Evolutionary conservation across 2,797 vertebrate species (phyloP), one percentile per base, ranked within the genome.

Genomic region (Dermochelys coriacea): DNA sequence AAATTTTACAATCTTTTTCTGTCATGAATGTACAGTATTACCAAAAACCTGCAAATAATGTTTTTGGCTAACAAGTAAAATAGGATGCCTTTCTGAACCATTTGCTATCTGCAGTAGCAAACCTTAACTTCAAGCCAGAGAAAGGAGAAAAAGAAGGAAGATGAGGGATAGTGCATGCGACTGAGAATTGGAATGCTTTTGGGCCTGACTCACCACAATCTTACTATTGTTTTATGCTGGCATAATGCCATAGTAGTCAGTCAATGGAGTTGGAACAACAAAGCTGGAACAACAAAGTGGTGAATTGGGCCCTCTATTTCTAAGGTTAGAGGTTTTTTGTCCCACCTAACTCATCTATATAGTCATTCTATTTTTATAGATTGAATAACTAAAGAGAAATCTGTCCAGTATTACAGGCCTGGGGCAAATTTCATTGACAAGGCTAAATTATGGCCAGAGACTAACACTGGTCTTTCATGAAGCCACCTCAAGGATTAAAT

Each of bases 321-420:
- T 79, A 80, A 96, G 78, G 54, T 55, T 93, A 34, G 64, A 37
- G n/a, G 8, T 87, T 90, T 95, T 91, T 77, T 86, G 31, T 81
- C 18, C 21, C 55, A 89, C n/a, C 21, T 31, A 90, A 95, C 94
- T 19, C 74, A 16, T 2, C 84, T 77, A 83, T 8, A 57, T 52
- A 25, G 87, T 92, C 89, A 94, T 49, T 75, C 25, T 75, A 27
- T 45, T 75, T 75, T 37, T 68, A 68, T 29, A 91, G 21, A 12
- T 89, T 91, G 55, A 86, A 64, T 86, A 29, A 74, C 61, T 77
- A 90, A 80, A 85, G 90, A 90, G 54, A 97, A 96, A 95, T 86
- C 71, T 41, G 47, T 82, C 52, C 79, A 89, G 86, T 88, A 90
- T 84, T 77, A 91, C 79, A 82, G 81, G 61, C 41, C 81, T 83